Evolutionary conservation across 2,113 vertebrate species (phyloP), one percentile per base, ranked within the genome.

Genomic region (Morone saxatilis): DNA sequence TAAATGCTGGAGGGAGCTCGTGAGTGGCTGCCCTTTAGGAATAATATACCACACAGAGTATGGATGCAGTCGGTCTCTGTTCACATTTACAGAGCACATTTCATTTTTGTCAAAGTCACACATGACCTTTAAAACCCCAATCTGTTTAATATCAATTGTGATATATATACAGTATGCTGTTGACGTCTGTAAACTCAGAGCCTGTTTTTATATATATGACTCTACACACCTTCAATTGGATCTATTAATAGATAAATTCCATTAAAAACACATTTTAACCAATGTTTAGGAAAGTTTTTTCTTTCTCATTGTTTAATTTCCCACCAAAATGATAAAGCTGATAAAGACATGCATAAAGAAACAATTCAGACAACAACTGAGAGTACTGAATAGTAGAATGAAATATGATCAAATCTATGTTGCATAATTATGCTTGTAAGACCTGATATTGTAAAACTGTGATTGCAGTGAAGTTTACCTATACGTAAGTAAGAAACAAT

Each of bases 11-110:
- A 69, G 45, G 61, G 57, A 59, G 51, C 25, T 71, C 1, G 4
- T 17, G 59, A 79, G 25, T 19, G 56, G 71, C 68, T 88, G 75
- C 81, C 78, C 83, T 89, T 84, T 79, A 76, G 48, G 70, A 81
- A 79, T 79, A 81, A 86, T 75, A 57, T 25, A 70, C 38, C 38
- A 66, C 50, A 68, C 7, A 40, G 8, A 78, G 41, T 48, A 57
- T 48, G 25, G 45, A 65, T 19, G 41, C 70, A 54, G 75, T 72
- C 62, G 17, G 67, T 70, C 68, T 62, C 22, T 72, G 36, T 60
- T 62, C 51, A 19, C 47, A 80, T 74, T 83, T 48, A 45, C 73
- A 76, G 36, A 41, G 68, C 50, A 67, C 63, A 83, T 80, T 77
- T 61, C 31, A 41, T 74, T 81, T 62, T 86, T 79, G 80, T 83